Conservation (phyloP, 2,888 invertebrate species). For the Epistrophe grossulariae region DNA sequence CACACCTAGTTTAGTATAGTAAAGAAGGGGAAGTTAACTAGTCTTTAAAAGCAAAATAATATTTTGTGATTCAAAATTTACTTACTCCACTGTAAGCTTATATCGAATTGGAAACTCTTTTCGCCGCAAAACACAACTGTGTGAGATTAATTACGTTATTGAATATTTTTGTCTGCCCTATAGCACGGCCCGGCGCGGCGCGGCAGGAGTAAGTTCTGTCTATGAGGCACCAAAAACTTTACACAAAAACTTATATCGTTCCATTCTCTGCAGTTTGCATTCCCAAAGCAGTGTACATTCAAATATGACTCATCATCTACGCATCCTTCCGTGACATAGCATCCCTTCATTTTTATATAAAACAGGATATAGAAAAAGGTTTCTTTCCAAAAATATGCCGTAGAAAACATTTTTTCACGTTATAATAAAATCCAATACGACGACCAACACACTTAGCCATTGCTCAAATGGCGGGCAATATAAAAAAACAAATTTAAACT, state of each 20-base stretch:
- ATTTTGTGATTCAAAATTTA: not conserved
- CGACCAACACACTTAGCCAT: not conserved
- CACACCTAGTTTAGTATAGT: too few species aligned
- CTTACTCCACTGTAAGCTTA: constrained; percentile 34
- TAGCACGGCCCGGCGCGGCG: not conserved
- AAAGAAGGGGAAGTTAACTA: too few species aligned
- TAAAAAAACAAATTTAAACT: not conserved
- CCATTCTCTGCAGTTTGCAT: constrained; percentile 13
- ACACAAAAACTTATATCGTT: constrained; percentile 15
- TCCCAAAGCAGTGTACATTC: not conserved
- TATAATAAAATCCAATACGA: not conserved
- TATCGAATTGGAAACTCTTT: constrained; percentile 35
- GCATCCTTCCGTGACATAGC: constrained; percentile 57
- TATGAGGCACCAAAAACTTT: not conserved
- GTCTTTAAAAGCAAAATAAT: too few species aligned
- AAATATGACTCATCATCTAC: constrained; percentile 55
- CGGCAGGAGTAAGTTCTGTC: not conserved
- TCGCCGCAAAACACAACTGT: constrained; percentile 11
- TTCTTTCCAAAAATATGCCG: not conserved
- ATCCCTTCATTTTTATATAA: not conserved
- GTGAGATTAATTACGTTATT: constrained; percentile 54
- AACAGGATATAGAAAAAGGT: not conserved
- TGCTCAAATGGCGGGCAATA: not conserved
- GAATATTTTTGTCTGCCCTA: constrained; percentile 34
- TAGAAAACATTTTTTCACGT: not conserved